Evolutionary conservation across 2,888 invertebrate genomes (phyloP).

Genomic region (Neuroscelio doddi): DNA sequence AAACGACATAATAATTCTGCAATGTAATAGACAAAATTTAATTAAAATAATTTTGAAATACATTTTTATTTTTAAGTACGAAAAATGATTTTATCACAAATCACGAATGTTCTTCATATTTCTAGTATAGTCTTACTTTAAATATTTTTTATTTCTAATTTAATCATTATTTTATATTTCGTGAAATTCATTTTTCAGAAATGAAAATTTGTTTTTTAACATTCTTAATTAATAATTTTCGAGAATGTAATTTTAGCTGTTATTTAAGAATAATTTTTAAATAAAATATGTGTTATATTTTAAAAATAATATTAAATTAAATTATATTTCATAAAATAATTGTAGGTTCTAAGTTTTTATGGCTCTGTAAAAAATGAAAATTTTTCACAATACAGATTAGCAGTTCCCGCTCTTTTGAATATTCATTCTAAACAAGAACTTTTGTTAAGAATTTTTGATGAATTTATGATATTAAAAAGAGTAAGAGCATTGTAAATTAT

Average conservation of each 20-base stretch:
- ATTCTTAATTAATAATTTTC: no score
- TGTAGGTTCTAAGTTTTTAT: constrained; percentile 54
- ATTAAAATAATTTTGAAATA: no score
- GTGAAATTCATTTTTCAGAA: background rate
- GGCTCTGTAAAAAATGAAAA: constrained; percentile 51
- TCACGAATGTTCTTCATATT: background rate
- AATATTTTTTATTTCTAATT: background rate
- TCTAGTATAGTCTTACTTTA: no score
- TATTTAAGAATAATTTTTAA: no score
- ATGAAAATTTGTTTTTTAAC: background rate
- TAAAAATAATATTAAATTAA: no score
- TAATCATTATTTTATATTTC: background rate
- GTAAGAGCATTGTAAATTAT: no score
- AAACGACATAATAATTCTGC: no score
- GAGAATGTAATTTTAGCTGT: no score
- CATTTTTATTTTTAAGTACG: background rate
- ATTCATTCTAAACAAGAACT: constrained; percentile 55
- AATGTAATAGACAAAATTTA: no score
- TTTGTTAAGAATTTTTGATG: constrained; percentile 51
- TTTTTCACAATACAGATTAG: constrained; percentile 54
- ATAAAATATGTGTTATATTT: constrained; percentile 20
- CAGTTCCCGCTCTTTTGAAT: constrained; percentile 53
- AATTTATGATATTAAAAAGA: no score
- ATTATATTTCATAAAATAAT: no score
- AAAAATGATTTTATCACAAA: background rate